These are phyloP conservation scores for Peromyscus maniculatus DNA, from an alignment of 2,113 vertebrate species.

Conservation along the genomic window DNA sequence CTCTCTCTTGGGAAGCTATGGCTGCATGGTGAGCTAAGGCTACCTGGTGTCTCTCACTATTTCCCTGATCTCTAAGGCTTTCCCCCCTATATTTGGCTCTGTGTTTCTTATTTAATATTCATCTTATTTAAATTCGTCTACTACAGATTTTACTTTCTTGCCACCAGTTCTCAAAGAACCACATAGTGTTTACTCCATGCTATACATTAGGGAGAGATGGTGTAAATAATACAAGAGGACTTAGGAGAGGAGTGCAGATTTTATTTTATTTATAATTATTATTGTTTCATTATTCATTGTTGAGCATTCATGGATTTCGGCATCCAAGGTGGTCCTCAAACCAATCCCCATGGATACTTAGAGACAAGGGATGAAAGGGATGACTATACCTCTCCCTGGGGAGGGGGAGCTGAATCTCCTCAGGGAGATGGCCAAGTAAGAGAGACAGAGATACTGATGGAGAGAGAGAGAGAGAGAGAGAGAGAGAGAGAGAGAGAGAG, in stretches of 20 bases:
- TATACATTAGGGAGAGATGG: not conserved
- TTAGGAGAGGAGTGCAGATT: too few relatives aligned
- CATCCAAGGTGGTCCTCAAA: too few relatives aligned
- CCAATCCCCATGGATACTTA: not conserved
- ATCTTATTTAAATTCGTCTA: too few relatives aligned
- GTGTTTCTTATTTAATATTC: too few relatives aligned
- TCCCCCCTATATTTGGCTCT: too few relatives aligned
- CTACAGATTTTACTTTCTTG: not conserved
- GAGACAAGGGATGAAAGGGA: not conserved
- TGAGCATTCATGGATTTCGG: not conserved
- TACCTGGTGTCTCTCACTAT: too few relatives aligned
- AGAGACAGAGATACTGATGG: not conserved
- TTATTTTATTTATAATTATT: not conserved
- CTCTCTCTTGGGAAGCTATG: too few relatives aligned
- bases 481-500: not conserved
- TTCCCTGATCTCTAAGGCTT: too few relatives aligned
- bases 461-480: rapidly evolving
- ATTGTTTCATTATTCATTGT: not conserved
- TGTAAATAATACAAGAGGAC: not conserved
- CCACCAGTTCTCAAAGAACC: not conserved
- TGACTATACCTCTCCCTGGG: not conserved
- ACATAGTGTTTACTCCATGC: too few relatives aligned
- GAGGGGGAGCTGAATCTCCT: not conserved
- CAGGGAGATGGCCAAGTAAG: not conserved
- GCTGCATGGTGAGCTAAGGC: too few relatives aligned